Percentiles rank a stretch among this genome's conserved stretches.
Evolutionary conservation across 2,113 vertebrate species (phyloP).

Genomic region (Hystrix brachyura): DNA sequence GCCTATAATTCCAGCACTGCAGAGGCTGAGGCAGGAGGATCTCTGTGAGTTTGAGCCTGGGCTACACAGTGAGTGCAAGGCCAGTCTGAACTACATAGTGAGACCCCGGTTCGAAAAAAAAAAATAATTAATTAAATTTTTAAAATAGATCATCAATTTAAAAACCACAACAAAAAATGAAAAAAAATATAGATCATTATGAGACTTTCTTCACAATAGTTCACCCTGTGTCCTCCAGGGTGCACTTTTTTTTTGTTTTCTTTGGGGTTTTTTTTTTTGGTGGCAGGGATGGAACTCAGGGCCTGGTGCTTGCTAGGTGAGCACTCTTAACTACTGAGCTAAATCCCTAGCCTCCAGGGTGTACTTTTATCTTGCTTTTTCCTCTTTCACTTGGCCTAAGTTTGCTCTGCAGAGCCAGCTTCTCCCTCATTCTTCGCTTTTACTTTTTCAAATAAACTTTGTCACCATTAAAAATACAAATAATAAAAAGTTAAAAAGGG

Average conservation of each 20-base stretch:
- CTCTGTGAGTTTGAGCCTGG: not conserved
- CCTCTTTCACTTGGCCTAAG: not conserved
- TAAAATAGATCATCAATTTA: too few relatives aligned
- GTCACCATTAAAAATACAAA: not conserved
- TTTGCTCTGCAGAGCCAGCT: not conserved
- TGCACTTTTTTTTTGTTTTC: not conserved
- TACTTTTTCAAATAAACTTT: not conserved
- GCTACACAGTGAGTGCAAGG: not conserved
- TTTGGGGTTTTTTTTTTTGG: too few relatives aligned
- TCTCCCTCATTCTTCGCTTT: not conserved
- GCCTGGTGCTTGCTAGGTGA: too few relatives aligned
- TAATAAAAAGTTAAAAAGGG: not conserved
- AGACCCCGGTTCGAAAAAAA: not conserved
- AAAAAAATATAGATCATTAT: not conserved
- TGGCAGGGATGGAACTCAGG: too few relatives aligned
- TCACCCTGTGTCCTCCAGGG: not conserved
- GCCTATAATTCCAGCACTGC: not conserved
- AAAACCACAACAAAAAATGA: not conserved
- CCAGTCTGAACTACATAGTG: not conserved
- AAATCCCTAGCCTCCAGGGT: not conserved
- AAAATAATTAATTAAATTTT: not conserved
- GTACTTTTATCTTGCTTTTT: not conserved
- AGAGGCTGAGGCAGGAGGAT: not conserved
- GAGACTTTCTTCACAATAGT: not conserved
- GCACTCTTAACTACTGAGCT: too few relatives aligned